Conservation (phyloP, 2,888 invertebrate species). For the Cheilosia variabilis region DNA sequence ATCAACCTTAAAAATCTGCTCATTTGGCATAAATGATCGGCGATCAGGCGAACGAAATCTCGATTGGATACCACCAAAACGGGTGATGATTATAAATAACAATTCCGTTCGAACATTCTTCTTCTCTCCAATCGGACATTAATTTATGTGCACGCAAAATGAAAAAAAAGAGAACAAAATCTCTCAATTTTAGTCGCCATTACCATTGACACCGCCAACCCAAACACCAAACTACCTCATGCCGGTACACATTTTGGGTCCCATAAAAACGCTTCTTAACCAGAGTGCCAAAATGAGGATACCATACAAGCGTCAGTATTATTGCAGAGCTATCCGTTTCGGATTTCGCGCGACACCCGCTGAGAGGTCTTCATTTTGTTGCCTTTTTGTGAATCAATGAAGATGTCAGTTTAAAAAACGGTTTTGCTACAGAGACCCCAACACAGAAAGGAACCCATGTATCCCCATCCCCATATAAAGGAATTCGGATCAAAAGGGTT, state of each 20-base stretch:
- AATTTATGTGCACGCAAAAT: slow-evolving; percentile 32
- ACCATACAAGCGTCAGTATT: not conserved
- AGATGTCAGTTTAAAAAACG: slow-evolving; percentile 63
- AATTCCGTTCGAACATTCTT: slow-evolving; percentile 43
- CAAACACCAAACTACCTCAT: slow-evolving; percentile 29
- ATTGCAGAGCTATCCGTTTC: slow-evolving; percentile 28
- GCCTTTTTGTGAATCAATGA: slow-evolving; percentile 59
- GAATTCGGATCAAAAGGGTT: slow-evolving; percentile 34
- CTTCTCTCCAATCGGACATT: slow-evolving; percentile 44
- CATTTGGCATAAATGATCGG: not conserved
- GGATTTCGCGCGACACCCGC: slow-evolving; percentile 54
- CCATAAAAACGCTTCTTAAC: slow-evolving; percentile 48
- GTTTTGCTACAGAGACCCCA: slow-evolving; percentile 16
- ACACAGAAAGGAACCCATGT: not conserved
- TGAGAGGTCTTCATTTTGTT: slow-evolving; percentile 40
- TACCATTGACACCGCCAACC: slow-evolving; percentile 55
- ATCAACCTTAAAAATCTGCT: not conserved
- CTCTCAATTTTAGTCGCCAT: slow-evolving; percentile 38
- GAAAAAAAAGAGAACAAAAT: not conserved
- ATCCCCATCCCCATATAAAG: slow-evolving; percentile 1
- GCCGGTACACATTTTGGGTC: slow-evolving; percentile 1
- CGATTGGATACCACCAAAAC: slow-evolving; percentile 27
- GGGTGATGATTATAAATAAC: slow-evolving; percentile 59
- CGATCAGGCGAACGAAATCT: not conserved
- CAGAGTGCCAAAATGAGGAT: slow-evolving; percentile 54